phyloP scores from a whole-genome alignment of 2,888 invertebrate species.

The Leucophenga maculata region DNA sequence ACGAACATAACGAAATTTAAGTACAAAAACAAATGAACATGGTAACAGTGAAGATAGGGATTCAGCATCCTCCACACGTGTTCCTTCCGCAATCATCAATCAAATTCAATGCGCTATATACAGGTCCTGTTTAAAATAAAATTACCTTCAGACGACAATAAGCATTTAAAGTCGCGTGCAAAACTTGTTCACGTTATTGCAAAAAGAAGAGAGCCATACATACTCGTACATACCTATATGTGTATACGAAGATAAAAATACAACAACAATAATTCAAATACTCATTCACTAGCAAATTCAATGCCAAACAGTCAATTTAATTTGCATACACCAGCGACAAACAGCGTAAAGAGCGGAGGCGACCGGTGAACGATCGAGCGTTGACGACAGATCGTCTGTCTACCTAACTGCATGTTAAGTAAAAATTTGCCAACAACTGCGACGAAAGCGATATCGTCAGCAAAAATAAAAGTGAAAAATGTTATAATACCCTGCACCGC shows the following conservation, averaged over 20 bases:
- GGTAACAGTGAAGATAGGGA: too few relatives aligned
- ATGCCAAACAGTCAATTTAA: too few relatives aligned
- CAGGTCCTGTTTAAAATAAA: conserved; percentile 17
- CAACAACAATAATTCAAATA: too few relatives aligned
- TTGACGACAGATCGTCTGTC: neutral
- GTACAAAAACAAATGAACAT: too few relatives aligned
- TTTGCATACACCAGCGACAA: neutral
- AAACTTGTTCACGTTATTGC: too few relatives aligned
- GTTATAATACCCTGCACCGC: too few relatives aligned
- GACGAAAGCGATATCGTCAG: neutral
- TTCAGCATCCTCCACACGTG: neutral
- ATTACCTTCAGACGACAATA: neutral
- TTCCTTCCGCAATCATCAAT: neutral
- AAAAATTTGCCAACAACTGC: neutral
- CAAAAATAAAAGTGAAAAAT: neutral
- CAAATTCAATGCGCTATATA: conserved; percentile 20
- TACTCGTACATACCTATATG: too few relatives aligned
- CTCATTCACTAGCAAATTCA: too few relatives aligned
- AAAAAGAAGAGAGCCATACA: too few relatives aligned
- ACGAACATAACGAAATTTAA: too few relatives aligned
- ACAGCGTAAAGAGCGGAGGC: neutral
- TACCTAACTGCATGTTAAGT: neutral
- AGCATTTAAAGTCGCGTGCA: too few relatives aligned
- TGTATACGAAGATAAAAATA: too few relatives aligned
- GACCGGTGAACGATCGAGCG: neutral